phyloP scores from a whole-genome alignment of 2,797 vertebrate genomes.

The Hozukius guyotensis region DNA sequence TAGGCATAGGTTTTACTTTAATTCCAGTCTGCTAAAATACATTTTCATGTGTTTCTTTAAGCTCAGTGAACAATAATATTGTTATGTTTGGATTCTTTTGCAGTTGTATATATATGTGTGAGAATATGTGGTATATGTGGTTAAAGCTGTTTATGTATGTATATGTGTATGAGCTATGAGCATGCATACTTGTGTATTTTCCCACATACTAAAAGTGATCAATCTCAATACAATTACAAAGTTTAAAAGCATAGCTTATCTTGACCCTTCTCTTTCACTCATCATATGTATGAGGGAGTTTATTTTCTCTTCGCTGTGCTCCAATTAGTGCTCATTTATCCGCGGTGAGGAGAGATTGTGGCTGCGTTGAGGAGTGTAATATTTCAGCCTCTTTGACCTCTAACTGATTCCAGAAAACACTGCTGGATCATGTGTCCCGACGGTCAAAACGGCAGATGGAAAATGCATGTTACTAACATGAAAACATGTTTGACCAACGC shows the following conservation, averaged over 20 bases:
- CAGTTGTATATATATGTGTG: not conserved
- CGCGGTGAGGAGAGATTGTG: conserved; percentile 4
- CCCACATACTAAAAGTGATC: conserved; percentile 27
- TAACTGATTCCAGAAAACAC: conserved; percentile 8
- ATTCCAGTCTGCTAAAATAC: not conserved
- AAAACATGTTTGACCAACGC: conserved; percentile 9
- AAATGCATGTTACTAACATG: conserved; percentile 7
- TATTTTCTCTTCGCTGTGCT: conserved; percentile 56
- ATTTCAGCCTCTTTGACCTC: conserved; percentile 44
- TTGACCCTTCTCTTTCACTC: conserved; percentile 48
- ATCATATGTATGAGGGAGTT: conserved; percentile 37
- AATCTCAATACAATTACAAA: conserved; percentile 19
- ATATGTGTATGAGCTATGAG: not conserved
- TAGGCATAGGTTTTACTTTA: not conserved
- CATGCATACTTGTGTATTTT: conserved; percentile 35
- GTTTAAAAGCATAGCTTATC: conserved; percentile 36
- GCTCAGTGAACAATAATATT: not conserved
- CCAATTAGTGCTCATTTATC: conserved; percentile 40
- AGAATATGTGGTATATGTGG: not conserved
- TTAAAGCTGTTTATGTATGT: not conserved
- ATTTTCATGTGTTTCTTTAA: not conserved
- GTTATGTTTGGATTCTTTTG: not conserved
- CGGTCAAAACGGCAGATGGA: not conserved
- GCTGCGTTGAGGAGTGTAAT: conserved; percentile 16
- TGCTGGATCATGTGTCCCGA: conserved; percentile 12